These are phyloP conservation scores for Sebastes flavidus DNA, from an alignment of 2,797 vertebrate species.

Conservation along the genomic window DNA sequence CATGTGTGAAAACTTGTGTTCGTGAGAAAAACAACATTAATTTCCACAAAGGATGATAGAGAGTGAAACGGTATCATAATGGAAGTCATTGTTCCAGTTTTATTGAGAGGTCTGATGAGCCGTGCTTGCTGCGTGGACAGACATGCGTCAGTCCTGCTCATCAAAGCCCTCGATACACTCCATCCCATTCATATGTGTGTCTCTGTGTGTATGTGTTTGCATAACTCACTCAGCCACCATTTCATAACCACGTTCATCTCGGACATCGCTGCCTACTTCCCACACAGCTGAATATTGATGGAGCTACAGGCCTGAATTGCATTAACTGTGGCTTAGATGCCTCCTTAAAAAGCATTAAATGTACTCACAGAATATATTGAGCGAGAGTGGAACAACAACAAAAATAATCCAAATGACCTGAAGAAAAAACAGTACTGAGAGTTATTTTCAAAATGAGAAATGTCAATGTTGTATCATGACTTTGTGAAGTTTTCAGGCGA, in stretches of 20 bases:
- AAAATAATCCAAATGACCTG: neutral
- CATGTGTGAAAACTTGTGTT: neutral
- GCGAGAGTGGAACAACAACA: neutral
- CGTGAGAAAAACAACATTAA: neutral
- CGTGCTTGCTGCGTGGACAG: slow-evolving; percentile 22
- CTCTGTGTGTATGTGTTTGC: slow-evolving; percentile 51
- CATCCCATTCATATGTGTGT: neutral
- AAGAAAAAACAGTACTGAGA: neutral
- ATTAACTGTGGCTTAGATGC: slow-evolving; percentile 20
- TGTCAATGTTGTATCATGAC: neutral
- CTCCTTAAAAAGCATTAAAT: slow-evolving; percentile 23
- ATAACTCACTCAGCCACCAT: slow-evolving; percentile 63
- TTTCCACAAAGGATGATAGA: neutral
- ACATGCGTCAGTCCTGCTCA: slow-evolving; percentile 39
- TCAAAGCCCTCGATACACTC: slow-evolving; percentile 10
- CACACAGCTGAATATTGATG: slow-evolving; percentile 65
- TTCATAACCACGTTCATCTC: slow-evolving; percentile 62
- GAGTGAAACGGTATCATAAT: neutral
- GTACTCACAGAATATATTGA: neutral
- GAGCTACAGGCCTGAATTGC: slow-evolving; percentile 24
- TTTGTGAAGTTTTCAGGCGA: neutral
- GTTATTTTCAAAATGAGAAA: slow-evolving; percentile 5
- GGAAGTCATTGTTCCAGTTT: slow-evolving; percentile 24
- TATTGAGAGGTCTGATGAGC: slow-evolving; percentile 17
- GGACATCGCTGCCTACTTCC: slow-evolving; percentile 59